Conservation (phyloP, 2,888 invertebrate species). For the Altica lythri region DNA sequence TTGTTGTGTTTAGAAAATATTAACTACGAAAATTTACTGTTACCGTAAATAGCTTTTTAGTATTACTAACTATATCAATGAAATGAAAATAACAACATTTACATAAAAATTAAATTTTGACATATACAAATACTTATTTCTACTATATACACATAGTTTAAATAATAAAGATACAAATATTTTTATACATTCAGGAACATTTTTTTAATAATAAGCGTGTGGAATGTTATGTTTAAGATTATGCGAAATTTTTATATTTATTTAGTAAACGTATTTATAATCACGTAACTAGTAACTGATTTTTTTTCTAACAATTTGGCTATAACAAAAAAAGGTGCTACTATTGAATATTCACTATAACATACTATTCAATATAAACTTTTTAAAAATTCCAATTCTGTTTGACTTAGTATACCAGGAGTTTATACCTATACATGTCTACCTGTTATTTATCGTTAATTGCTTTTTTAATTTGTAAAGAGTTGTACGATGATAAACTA, state of each 20-base stretch:
- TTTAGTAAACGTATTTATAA: conserved; percentile 16
- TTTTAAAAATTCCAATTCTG: neutral
- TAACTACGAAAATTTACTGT: neutral
- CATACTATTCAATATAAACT: neutral
- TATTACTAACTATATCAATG: conserved; percentile 3
- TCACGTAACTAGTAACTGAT: conserved; percentile 24
- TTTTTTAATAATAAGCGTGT: conserved; percentile 51
- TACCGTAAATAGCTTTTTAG: neutral
- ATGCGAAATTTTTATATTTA: conserved; percentile 24
- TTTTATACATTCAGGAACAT: conserved; percentile 54
- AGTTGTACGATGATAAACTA: too few species aligned
- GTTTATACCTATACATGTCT: neutral
- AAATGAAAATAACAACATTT: conserved; percentile 39
- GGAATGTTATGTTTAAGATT: conserved; percentile 50
- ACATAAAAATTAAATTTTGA: conserved; percentile 45
- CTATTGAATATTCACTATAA: neutral
- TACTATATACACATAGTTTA: conserved; percentile 43
- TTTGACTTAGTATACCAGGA: neutral
- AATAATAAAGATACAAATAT: conserved; percentile 44
- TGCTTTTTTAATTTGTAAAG: neutral
- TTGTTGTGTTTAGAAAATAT: too few species aligned
- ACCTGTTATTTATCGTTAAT: neutral
- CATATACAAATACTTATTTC: conserved; percentile 42
- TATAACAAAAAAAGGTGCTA: conserved; percentile 13
- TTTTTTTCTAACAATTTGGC: neutral